Base-by-base conservation (phyloP, 2,888 invertebrate species). In the Drosophila mayaguana region DNA sequence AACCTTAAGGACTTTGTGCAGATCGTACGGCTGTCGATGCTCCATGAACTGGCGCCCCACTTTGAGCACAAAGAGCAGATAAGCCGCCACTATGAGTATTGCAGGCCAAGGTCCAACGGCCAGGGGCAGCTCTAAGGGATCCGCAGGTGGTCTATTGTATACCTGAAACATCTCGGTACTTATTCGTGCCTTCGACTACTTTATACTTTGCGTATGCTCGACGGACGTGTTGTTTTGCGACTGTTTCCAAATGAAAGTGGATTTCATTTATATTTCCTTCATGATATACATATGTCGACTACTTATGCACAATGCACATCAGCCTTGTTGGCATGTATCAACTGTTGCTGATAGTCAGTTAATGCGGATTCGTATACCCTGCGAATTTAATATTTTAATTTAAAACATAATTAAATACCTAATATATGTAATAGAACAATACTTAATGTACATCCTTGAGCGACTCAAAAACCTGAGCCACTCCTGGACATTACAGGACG, bases 111-210 rank as follows among this genome's bases (percentile, higher is more conserved):
- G 59, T 5, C 67, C 45, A 0, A 1, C 5, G 11, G 67, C 28
- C 45, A 78, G 28, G 9, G 78, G 81, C 8, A 72, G 25, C 14
- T 53, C 16, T 3, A n/a, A 12, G 7, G 85, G 79, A 63, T 80
- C 80, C 3, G 46, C 63, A 53, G 64, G 54, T 1, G 81, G 74
- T n/a, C 11, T 66, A 3, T 53, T 20, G 11, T 81, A 68, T 40
- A 81, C 11, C 5, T 60, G 43, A 3, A 81, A 53, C 80, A 80
- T 80, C 40, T 38, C 9, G 22, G 40, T 16, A 9, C n/a, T 16
- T 11, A 18, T 45, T 28, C n/a, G 8, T n/a, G 22, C 18, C 34
- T 36, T 8, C 20, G n/a, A 11, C n/a, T 28, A 11, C 11, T 48
- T 28, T 28, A 25, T n/a, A 12, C 25, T 38, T 12, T 7, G 12